These are phyloP conservation scores for Megathymus violae DNA, from an alignment of 1,140 invertebrate genomes.

Conservation along the genomic window DNA sequence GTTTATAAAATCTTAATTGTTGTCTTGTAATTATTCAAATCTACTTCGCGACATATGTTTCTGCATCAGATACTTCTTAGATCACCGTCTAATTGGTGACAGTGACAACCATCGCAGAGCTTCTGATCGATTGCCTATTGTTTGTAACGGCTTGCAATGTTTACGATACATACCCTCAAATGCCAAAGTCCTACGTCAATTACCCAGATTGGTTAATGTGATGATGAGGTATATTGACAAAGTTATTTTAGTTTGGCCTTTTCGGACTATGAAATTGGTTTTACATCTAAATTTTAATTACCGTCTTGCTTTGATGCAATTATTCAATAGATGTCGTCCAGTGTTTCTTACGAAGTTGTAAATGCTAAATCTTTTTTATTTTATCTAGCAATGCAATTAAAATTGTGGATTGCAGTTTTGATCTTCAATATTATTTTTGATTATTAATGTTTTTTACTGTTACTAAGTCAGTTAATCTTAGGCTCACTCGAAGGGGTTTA, in stretches of 20 bases:
- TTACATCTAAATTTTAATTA: not conserved
- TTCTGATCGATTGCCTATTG: conserved; percentile 15
- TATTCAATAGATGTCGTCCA: not conserved
- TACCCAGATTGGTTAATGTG: conserved; percentile 17
- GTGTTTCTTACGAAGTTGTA: not conserved
- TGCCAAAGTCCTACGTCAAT: conserved; percentile 13
- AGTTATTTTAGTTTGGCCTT: not conserved
- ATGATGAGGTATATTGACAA: conserved; percentile 5
- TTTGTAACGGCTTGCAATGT: not conserved
- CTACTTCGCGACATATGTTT: not conserved
- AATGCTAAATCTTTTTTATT: no score
- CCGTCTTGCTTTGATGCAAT: not conserved
- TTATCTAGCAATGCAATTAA: no score
- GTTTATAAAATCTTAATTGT: no score
- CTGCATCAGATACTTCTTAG: conserved; percentile 1
- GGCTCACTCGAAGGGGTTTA: no score
- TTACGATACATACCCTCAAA: not conserved
- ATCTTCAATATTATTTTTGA: no score
- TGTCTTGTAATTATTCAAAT: no score
- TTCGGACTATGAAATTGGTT: not conserved
- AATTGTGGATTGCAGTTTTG: no score
- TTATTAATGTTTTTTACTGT: no score
- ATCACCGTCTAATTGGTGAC: conserved; percentile 7
- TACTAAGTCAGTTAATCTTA: no score
- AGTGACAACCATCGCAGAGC: conserved; percentile 5